phyloP scores from a whole-genome alignment of 2,888 invertebrate genomes.

The Papilio gigon region DNA sequence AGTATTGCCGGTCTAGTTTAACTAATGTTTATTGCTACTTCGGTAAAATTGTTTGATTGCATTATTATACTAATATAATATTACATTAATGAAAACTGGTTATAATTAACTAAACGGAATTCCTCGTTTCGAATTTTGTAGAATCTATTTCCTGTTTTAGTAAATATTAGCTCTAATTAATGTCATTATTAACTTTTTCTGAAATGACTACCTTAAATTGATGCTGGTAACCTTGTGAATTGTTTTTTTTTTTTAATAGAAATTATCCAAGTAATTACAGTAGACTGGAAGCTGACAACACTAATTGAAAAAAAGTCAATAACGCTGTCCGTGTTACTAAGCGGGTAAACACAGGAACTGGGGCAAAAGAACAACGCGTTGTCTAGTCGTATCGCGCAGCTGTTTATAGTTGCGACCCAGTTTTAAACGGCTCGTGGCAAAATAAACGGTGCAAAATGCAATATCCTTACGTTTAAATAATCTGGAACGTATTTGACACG shows the following conservation, averaged over 20 bases:
- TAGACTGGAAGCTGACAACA: conserved; percentile 4
- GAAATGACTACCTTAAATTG: too few relatives aligned
- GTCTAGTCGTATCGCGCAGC: conserved; percentile 48
- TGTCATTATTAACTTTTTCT: too few relatives aligned
- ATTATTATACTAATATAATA: neutral
- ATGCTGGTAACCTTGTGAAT: too few relatives aligned
- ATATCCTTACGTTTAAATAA: conserved; percentile 13
- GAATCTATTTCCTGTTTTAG: neutral
- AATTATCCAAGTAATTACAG: neutral
- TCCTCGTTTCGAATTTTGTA: neutral
- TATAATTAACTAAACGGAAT: neutral
- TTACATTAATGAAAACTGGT: conserved; percentile 6
- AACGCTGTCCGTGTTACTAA: conserved; percentile 48
- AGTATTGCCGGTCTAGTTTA: neutral
- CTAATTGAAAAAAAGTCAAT: conserved; percentile 44
- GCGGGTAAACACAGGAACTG: conserved; percentile 49
- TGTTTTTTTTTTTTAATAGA: too few relatives aligned
- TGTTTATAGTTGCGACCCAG: conserved; percentile 54
- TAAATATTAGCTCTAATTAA: too few relatives aligned
- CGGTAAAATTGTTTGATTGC: neutral
- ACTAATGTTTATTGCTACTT: neutral
- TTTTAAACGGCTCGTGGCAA: conserved; percentile 43
- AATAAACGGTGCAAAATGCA: conserved; percentile 34
- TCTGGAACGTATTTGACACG: conserved; percentile 16
- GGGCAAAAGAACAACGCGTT: conserved; percentile 49